Evolutionary conservation across 2,113 vertebrate genomes (phyloP), one percentile per base, ranked within the genome.

Genomic region (Eretmochelys imbricata): DNA sequence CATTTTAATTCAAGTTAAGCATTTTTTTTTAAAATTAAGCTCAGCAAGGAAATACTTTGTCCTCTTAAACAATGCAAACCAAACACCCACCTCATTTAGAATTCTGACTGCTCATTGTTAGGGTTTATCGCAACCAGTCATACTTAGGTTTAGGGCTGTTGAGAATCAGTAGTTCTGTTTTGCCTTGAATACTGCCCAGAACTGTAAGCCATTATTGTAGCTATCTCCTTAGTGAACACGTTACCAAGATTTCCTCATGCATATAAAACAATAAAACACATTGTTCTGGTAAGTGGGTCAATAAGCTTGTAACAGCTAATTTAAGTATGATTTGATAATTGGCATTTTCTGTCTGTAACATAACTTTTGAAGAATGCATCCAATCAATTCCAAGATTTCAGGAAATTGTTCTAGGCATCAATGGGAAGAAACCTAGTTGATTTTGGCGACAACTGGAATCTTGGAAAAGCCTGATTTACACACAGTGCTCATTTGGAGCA

Each of bases 1-100:
- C 27, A 35, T 87, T 93, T 91, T 62, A 87, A 65, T 85, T 82
- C 24, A 89, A 85, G 53, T 1, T 0, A 55, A 95, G 29, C 54
- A 11, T 91, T 31, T 25, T 91, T 93, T 95, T 59, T 49, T 91
- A 85, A 80, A 54, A 50, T 62, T 69, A 50, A 49, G 79, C 20
- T 85, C 62, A 62, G 38, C 82, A 92, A 89, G 89, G 93, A 95
- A 94, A 93, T 10, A 83, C 29, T 51, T 42, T 80, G 85, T 95
- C 65, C 84, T 96, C 87, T 92, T 55, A 83, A 87, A 79, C 25
- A 85, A 48, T 85, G 42, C 22, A 29, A 81, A 55, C 35, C 2
- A 0, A 96, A 95, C 93, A 90, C 84, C 93, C 92, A 85, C 24
- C 0, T 51, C 62, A 84, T 85, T 90, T 86, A 91, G 89, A 92